Evolutionary conservation across 2,888 invertebrate species (phyloP).

Genomic region (Notodromas monacha): DNA sequence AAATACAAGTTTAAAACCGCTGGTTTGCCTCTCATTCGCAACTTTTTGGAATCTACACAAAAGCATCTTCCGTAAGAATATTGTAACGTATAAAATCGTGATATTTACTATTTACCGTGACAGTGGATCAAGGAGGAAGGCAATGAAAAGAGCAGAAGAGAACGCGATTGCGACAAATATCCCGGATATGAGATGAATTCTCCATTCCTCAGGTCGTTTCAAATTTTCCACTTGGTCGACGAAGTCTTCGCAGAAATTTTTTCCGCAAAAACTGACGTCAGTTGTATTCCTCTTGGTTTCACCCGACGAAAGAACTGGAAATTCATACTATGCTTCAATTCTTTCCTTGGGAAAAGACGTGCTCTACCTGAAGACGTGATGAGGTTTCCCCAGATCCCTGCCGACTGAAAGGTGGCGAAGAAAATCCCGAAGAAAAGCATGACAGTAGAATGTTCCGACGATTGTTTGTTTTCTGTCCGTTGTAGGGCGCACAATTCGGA

Average conservation of each 20-base stretch:
- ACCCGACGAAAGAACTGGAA: no score
- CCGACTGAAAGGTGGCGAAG: slow-evolving; percentile 20
- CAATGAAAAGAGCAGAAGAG: neutral
- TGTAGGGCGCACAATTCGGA: slow-evolving; percentile 12
- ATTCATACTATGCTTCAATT: no score
- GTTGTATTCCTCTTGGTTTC: neutral
- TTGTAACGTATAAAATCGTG: no score
- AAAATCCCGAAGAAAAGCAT: slow-evolving; percentile 21
- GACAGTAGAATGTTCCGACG: no score
- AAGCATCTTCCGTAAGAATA: no score
- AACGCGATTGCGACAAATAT: neutral
- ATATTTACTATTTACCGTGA: no score
- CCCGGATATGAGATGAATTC: neutral
- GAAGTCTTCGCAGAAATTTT: neutral
- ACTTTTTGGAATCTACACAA: no score
- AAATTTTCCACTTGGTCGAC: neutral
- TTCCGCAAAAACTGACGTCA: slow-evolving; percentile 4
- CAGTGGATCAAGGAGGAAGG: slow-evolving; percentile 1
- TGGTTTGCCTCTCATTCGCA: no score
- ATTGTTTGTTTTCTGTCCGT: no score
- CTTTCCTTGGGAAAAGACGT: no score
- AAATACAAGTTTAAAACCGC: slow-evolving; percentile 9
- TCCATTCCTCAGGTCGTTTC: neutral
- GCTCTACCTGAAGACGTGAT: slow-evolving; percentile 15
- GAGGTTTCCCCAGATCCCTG: slow-evolving; percentile 19